Evolutionary conservation across 2,888 invertebrate species (phyloP).

Genomic region (Myopa tessellatipennis): DNA sequence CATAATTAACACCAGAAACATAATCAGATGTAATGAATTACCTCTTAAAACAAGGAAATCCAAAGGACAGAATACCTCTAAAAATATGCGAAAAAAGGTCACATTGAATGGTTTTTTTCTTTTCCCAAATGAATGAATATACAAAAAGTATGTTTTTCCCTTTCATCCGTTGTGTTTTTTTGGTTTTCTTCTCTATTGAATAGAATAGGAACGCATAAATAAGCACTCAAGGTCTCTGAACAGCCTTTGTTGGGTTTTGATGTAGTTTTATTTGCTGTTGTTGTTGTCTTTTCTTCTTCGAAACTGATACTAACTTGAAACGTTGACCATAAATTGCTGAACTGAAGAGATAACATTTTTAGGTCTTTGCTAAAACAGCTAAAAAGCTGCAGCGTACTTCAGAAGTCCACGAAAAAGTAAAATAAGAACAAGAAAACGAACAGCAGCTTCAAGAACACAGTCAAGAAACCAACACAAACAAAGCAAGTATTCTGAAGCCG

Average conservation of each 20-base stretch:
- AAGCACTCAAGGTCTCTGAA: conserved; percentile 7
- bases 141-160: no score
- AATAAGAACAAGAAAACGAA: conserved; percentile 23
- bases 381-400: neutral
- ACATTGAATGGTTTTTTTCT: no score
- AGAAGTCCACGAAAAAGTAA: conserved; percentile 19
- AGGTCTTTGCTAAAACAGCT: conserved; percentile 16
- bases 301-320: neutral
- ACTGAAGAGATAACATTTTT: conserved; percentile 15
- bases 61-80: no score
- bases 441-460: neutral
- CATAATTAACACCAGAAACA: no score
- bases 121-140: no score
- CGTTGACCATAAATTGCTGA: neutral
- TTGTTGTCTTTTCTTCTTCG: neutral
- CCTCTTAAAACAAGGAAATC: no score
- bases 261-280: neutral
- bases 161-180: no score
- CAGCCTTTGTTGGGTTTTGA: conserved; percentile 6
- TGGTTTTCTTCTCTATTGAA: neutral
- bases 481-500: neutral
- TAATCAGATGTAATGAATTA: no score
- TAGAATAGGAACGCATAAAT: conserved; percentile 6
- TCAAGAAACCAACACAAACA: no score
- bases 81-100: no score